Base-by-base conservation (phyloP, 2,113 vertebrate genomes). In the Tragelaphus buxtoni region DNA sequence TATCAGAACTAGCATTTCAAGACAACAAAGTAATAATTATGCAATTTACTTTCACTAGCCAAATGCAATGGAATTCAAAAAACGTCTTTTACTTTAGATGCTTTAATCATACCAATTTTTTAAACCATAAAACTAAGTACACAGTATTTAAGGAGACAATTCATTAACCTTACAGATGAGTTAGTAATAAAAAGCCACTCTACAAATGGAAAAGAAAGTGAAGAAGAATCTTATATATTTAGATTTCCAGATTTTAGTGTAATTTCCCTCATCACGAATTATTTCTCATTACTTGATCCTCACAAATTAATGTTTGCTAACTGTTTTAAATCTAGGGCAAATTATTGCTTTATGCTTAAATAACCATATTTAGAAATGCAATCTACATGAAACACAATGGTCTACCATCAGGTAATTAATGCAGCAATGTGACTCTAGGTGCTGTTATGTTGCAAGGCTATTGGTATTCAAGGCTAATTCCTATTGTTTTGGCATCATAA, bases 101-200 rank as follows among this genome's bases (percentile, higher is more conserved):
- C 45, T 87, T 97, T 92, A 92, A 96, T 97, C 95, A 97, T 87
- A 95, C 83, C 97, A 55, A 95, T 94, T 97, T 96, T 94, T 35
- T 49, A 93, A 96, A 69, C 32, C 84, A 89, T 95, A 97, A 94
- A 97, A 95, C 74, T 63, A 97, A 95, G 7, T 83, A 72, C 39
- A 56, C 42, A 74, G 49, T 96, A 58, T 91, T 91, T 92, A 97
- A 97, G 18, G 85, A 97, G 76, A 53, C 58, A 91, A 88, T 97
- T 96, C 86, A 95, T 94, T 84, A 97, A 96, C 49, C 63, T 95
- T 93, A 96, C 69, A 91, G 77, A 96, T 69, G 88, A 97, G 10
- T 45, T 74, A 4, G 9, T 90, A 97, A 93, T 82, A 93, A 96
- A 98, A 97, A 95, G 4, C 53, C 91, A 8, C n/a, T 86, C 24